Percentiles rank a stretch among this genome's conserved stretches.
phyloP scores from a whole-genome alignment of 2,797 vertebrate genomes.

The Cetoscarus ocellatus region DNA sequence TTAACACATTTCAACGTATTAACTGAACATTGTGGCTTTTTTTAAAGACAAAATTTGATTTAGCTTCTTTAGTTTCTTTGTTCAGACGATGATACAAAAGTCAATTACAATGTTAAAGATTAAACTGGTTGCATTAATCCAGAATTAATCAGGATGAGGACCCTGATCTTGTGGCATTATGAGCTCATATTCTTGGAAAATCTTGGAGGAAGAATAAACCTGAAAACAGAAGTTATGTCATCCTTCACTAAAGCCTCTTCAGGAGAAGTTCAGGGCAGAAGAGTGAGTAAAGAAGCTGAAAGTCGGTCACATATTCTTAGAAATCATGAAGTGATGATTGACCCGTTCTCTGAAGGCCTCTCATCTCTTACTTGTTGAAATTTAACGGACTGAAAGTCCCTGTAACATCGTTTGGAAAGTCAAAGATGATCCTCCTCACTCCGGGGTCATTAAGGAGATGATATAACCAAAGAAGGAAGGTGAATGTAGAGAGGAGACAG shows the following conservation, averaged over 20 bases:
- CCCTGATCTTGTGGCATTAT: neutral
- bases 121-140: neutral
- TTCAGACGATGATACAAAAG: too few species aligned
- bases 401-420: neutral
- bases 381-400: neutral
- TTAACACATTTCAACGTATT: too few species aligned
- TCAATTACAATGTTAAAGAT: too few species aligned
- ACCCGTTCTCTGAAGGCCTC: slow-evolving; percentile 2
- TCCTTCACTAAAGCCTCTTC: neutral
- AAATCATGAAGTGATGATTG: slow-evolving; percentile 8
- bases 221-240: neutral
- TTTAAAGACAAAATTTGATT: too few species aligned
- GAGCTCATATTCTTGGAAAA: neutral
- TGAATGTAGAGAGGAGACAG: neutral
- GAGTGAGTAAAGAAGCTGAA: neutral
- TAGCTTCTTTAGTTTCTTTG: too few species aligned
- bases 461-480: slow-evolving; percentile 18
- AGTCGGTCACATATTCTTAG: neutral
- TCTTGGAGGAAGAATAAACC: neutral
- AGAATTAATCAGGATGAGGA: neutral
- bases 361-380: neutral
- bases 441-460: slow-evolving; percentile 8
- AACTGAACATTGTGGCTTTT: too few species aligned
- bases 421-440: neutral
- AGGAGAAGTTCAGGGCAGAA: neutral